Evolutionary conservation across 2,797 vertebrate genomes (phyloP).

Genomic region (Eidolon dupreanum): DNA sequence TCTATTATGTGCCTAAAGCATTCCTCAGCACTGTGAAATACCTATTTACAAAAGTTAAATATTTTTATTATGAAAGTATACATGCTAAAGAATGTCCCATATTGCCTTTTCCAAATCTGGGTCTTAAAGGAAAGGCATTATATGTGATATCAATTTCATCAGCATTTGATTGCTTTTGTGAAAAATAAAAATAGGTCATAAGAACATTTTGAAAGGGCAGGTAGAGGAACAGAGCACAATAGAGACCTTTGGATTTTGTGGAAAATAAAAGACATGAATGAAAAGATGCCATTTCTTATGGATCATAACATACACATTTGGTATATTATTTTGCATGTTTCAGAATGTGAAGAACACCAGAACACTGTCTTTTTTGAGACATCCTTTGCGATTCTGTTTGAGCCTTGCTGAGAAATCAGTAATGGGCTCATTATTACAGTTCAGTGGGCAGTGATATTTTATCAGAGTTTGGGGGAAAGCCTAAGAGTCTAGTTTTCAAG

Average conservation of each 20-base stretch:
- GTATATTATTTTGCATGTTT: background rate
- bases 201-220: background rate
- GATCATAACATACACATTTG: background rate
- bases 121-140: background rate
- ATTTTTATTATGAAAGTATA: background rate
- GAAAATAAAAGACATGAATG: background rate
- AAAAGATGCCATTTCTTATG: background rate
- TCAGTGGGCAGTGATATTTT: background rate
- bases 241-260: background rate
- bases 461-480: background rate
- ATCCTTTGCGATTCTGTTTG: background rate
- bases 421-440: background rate
- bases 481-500: background rate
- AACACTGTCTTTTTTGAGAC: background rate
- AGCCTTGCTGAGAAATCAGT: background rate
- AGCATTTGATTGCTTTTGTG: background rate
- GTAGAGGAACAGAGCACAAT: background rate
- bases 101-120: background rate
- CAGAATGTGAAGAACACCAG: constrained; percentile 19
- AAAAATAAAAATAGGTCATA: background rate
- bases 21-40: constrained; percentile 13
- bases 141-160: background rate
- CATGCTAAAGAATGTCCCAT: background rate
- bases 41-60: constrained; percentile 24
- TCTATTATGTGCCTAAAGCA: constrained; percentile 48